Conservation (phyloP, 1,140 invertebrate genomes). For the Drosophila punjabiensis region DNA sequence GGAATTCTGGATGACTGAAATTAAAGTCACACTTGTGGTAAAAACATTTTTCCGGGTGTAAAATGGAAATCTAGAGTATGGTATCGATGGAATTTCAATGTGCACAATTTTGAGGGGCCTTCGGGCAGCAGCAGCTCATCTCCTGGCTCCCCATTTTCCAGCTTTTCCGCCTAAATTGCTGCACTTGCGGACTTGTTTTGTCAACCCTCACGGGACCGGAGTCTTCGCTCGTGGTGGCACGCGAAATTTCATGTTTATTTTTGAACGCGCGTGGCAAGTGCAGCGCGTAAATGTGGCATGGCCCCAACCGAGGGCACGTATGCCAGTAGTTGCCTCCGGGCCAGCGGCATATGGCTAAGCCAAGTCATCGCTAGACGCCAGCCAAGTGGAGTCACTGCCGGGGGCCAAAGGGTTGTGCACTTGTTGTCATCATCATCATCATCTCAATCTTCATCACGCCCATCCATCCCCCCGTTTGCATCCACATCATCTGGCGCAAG, state of each 20-base stretch:
- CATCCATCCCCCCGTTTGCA: conserved; percentile 24
- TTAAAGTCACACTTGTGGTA: background rate
- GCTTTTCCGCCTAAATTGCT: conserved; percentile 60
- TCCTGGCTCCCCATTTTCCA: conserved; percentile 1
- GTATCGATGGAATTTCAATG: conserved; percentile 15
- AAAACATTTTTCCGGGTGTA: background rate
- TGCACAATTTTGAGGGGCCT: background rate
- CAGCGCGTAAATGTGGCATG: conserved; percentile 68
- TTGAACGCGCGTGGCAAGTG: conserved; percentile 74
- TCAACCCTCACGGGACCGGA: conserved; percentile 27
- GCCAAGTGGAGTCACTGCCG: conserved; percentile 49
- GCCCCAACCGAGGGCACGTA: conserved; percentile 55
- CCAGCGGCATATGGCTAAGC: conserved; percentile 29
- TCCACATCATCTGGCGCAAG: conserved; percentile 41
- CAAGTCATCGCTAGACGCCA: conserved; percentile 40
- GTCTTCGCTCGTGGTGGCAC: conserved; percentile 17
- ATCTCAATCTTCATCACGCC: conserved; percentile 15
- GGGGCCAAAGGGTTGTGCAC: conserved; percentile 76
- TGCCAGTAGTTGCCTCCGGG: conserved; percentile 4
- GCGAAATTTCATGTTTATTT: conserved; percentile 65
- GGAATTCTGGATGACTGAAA: background rate
- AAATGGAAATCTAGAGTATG: background rate
- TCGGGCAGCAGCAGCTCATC: conserved; percentile 10
- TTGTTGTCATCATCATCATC: conserved; percentile 69
- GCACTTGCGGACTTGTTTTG: conserved; percentile 51